phyloP scores from a whole-genome alignment of 2,113 vertebrate genomes.

The Trematocara macrostoma region DNA sequence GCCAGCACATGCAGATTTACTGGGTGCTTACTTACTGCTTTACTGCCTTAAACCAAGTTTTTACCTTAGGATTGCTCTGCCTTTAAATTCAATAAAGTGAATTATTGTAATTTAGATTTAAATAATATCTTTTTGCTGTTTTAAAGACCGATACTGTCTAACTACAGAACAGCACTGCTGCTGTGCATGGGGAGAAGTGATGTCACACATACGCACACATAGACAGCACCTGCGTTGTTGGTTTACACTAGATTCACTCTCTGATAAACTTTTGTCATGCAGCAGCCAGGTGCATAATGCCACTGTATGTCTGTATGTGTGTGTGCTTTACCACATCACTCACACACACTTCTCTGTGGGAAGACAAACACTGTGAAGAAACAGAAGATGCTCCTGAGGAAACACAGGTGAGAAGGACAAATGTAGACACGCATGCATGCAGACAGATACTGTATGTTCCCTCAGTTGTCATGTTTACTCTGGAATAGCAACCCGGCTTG shows the following conservation, averaged over 20 bases:
- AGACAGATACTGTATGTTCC: background rate
- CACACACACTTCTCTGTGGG: constrained; percentile 29
- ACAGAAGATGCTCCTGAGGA: constrained; percentile 28
- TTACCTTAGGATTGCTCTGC: background rate
- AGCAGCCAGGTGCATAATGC: constrained; percentile 62
- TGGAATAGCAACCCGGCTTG: fast-evolving
- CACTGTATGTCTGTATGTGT: background rate
- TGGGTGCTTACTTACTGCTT: background rate
- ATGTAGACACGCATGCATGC: constrained; percentile 1
- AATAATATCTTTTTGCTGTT: background rate
- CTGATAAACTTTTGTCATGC: constrained; percentile 44
- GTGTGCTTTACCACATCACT: constrained; percentile 47
- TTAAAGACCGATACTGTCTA: background rate
- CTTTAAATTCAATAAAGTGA: background rate
- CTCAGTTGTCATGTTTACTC: background rate
- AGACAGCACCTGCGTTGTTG: constrained; percentile 61
- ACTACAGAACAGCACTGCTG: background rate
- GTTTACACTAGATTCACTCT: constrained; percentile 51
- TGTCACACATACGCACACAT: background rate
- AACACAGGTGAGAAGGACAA: constrained; percentile 31
- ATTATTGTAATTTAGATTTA: background rate
- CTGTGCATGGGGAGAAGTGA: background rate
- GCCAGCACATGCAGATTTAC: background rate
- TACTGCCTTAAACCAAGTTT: background rate
- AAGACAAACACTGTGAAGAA: constrained; percentile 15